Conservation (phyloP, 2,797 vertebrate species). For the Trichosurus vulpecula region DNA sequence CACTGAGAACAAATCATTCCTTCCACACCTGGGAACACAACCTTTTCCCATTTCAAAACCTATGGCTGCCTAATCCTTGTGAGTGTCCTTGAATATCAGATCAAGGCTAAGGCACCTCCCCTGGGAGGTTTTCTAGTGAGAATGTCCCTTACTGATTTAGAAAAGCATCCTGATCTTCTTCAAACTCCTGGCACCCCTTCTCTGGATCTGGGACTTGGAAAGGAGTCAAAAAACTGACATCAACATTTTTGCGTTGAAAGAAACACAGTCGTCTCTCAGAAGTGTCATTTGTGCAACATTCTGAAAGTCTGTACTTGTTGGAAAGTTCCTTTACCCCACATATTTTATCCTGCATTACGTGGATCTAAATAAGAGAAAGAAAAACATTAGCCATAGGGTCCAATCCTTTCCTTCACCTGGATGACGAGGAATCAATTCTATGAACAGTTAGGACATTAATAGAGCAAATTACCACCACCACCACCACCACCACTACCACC, state of each 20-base stretch:
- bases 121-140: conserved; percentile 28
- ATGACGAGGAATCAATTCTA: neutral
- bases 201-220: conserved; percentile 69
- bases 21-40: neutral
- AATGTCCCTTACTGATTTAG: conserved; percentile 73
- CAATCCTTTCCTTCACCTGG: neutral
- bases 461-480: neutral
- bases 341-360: conserved; percentile 56
- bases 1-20: conserved; percentile 5
- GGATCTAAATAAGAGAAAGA: conserved; percentile 55
- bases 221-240: conserved; percentile 63
- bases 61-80: neutral
- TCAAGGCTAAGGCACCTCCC: conserved; percentile 19
- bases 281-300: conserved; percentile 73
- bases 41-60: neutral
- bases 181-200: conserved; percentile 75
- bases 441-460: neutral
- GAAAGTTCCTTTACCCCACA: conserved; percentile 69
- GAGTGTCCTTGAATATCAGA: neutral
- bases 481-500: no score
- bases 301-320: conserved; percentile 49
- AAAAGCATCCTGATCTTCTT: conserved; percentile 61
- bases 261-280: conserved; percentile 75
- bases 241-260: conserved; percentile 75
- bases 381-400: neutral